Evolutionary conservation across 2,113 vertebrate species (phyloP).

Genomic region (Pteruthius melanotis): DNA sequence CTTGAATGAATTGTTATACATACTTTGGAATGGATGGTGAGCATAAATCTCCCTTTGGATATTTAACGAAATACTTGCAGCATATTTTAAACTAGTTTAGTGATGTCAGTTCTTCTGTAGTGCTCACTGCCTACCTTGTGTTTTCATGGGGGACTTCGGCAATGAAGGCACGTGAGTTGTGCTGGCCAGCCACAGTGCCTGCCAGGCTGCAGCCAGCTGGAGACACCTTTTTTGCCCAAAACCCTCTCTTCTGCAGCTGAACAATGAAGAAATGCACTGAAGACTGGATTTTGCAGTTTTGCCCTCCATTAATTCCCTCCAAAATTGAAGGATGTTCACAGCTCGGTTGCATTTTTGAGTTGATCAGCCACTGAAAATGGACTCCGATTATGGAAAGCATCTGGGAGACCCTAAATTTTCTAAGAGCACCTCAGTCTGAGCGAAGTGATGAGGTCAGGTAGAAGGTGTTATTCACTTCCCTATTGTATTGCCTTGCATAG

Average conservation of each 20-base stretch:
- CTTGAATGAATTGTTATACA: not conserved
- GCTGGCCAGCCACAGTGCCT: not conserved
- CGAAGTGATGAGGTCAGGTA: not conserved
- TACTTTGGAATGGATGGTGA: not conserved
- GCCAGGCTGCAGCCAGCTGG: not conserved
- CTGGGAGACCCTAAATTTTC: not conserved
- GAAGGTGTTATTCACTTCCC: not conserved
- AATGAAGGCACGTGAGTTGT: not conserved
- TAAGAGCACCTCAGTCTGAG: not conserved
- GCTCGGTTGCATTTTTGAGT: accelerated
- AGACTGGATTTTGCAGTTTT: not conserved
- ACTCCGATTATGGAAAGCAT: not conserved
- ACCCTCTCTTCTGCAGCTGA: not conserved
- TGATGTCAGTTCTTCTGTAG: not conserved
- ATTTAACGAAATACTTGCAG: not conserved
- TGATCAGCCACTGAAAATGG: not conserved
- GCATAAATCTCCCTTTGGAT: not conserved
- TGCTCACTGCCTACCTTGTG: not conserved
- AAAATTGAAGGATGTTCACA: not conserved
- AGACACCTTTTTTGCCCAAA: not conserved
- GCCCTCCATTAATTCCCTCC: accelerated
- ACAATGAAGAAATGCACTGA: not conserved
- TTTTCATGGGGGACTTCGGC: not conserved
- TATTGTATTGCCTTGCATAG: not conserved
- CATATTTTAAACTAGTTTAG: not conserved